Evolutionary conservation across 2,797 vertebrate genomes (phyloP).

Genomic region (Threskiornis aethiopicus): DNA sequence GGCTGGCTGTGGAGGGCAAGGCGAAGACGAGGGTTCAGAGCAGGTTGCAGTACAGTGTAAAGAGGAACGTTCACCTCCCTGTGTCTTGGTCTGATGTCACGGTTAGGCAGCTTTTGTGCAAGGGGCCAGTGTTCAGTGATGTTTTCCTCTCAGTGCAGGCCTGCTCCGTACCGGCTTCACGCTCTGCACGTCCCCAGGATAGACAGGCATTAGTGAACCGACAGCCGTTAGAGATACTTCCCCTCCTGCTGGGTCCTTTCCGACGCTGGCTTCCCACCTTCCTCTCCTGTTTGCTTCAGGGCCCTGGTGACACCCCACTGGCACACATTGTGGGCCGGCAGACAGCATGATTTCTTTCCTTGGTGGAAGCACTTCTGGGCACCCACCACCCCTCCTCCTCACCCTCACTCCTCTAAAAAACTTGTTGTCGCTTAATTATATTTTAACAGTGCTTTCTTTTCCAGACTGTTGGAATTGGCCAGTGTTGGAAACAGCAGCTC

Average conservation of each 20-base stretch:
- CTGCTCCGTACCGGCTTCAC: neutral
- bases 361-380: neutral
- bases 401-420: neutral
- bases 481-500: neutral
- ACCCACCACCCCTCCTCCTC: rapidly evolving
- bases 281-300: neutral
- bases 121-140: rapidly evolving
- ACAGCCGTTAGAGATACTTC: too few relatives aligned
- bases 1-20: neutral
- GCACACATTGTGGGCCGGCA: rapidly evolving
- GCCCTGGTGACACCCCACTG: neutral
- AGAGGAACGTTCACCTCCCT: neutral
- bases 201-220: neutral
- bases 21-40: neutral
- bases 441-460: rapidly evolving
- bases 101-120: neutral
- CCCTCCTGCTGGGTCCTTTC: neutral
- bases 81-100: neutral
- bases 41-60: neutral
- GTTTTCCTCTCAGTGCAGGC: neutral
- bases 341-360: neutral
- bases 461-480: neutral
- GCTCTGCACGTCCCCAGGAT: rapidly evolving
- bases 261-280: neutral
- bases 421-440: rapidly evolving